Percentiles rank a stretch among this genome's conserved stretches.
Conservation (phyloP, 1,140 invertebrate genomes). For the Caerostris extrusa region DNA sequence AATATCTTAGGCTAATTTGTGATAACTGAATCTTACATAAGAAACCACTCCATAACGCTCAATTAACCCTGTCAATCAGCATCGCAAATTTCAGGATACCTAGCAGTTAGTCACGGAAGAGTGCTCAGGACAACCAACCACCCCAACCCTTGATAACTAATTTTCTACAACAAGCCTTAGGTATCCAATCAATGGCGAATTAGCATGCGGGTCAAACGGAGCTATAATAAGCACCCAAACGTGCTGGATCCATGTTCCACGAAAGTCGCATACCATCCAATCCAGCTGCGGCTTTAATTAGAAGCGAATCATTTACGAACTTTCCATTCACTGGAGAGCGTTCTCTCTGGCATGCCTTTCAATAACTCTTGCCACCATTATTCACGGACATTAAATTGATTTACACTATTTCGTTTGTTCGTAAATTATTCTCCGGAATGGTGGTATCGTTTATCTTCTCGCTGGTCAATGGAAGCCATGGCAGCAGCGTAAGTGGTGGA, state of each 20-base stretch:
- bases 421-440: slow-evolving; percentile 71
- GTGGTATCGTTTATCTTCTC: slow-evolving; percentile 61
- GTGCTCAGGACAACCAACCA: not conserved
- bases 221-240: slow-evolving; percentile 62
- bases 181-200: slow-evolving; percentile 71
- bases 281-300: slow-evolving; percentile 73
- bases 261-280: slow-evolving; percentile 73
- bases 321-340: slow-evolving; percentile 50
- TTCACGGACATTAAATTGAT: slow-evolving; percentile 75
- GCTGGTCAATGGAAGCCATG: slow-evolving; percentile 51
- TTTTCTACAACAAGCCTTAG: slow-evolving; percentile 36
- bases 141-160: slow-evolving; percentile 31
- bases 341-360: slow-evolving; percentile 47
- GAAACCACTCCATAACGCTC: not conserved
- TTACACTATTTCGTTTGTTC: slow-evolving; percentile 74
- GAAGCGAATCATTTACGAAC: slow-evolving; percentile 68
- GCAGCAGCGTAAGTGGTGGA: not conserved
- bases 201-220: slow-evolving; percentile 63
- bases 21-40: too few species aligned
- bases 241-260: slow-evolving; percentile 22
- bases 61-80: slow-evolving; percentile 46
- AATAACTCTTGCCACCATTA: slow-evolving; percentile 71
- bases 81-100: not conserved
- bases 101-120: not conserved
- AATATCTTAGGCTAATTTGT: too few species aligned